Evolutionary conservation across 2,113 vertebrate genomes (phyloP), one percentile per base, ranked within the genome.

Genomic region (Morphnarchus princeps): DNA sequence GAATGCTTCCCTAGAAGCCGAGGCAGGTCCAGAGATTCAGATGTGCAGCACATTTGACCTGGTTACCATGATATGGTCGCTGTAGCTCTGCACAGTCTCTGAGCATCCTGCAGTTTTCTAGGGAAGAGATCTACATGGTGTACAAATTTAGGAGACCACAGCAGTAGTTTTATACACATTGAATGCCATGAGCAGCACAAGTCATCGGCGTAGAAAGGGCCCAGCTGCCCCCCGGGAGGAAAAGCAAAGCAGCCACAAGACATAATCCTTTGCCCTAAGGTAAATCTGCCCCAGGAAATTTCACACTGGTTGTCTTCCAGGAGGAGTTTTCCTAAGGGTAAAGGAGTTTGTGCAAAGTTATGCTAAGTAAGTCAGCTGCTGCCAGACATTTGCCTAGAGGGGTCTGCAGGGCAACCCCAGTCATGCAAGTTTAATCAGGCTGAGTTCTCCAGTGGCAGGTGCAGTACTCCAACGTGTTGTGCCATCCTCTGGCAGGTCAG

Each of bases 301-400:
- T 65, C 65, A 65, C 13, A 42, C 28, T 45, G 31, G 21, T 82
- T 91, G 10, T 54, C 16, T 88, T 88, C 74, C 78, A 95, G 36
- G 2, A 93, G 36, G 15, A 85, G 22, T 62, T 94, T 90, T 94
- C 74, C 84, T 77, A 81, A 86, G 71, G 49, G 78, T 61, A 69
- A 78, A 94, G 31, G 65, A 91, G 70, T 82, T 80, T 73, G 74
- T 82, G 66, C 17, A 9, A 91, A 91, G 62, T 90, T 94, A 38
- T 87, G 71, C 70, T 82, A 69, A 89, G 85, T 82, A 69, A 89
- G 85, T 94, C 92, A 88, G 93, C 84, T 82, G 45, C 82, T 94
- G 73, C 57, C 69, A 91, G 81, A 74, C n/a, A n/a, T 87, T 88
- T 85, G 90, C 96, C 96, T 95, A 58, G 78, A 93, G 96, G 96